Conservation (phyloP, 2,797 vertebrate species). For the Sarcophilus harrisii region DNA sequence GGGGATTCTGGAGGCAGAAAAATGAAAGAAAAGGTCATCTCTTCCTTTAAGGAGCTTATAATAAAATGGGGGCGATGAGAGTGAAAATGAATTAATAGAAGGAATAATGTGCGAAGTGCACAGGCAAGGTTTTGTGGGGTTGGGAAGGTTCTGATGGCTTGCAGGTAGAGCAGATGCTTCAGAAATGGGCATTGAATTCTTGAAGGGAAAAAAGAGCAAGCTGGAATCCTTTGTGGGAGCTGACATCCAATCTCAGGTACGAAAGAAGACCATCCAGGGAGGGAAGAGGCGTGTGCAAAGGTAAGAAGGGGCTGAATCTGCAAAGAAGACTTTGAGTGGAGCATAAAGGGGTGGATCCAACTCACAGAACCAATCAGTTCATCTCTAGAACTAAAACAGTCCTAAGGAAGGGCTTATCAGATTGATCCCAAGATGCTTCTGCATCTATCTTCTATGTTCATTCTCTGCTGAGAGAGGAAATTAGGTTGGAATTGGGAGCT, state of each 20-base stretch:
- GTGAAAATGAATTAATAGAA: neutral
- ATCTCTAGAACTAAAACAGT: neutral
- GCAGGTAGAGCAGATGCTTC: neutral
- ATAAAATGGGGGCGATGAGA: neutral
- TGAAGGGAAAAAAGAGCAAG: neutral
- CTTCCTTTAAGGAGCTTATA: neutral
- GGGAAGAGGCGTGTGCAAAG: neutral
- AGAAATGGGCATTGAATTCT: neutral
- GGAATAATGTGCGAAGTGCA: accelerated
- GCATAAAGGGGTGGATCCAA: neutral
- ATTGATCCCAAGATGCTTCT: neutral
- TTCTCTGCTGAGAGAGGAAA: neutral
- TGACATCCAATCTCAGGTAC: neutral
- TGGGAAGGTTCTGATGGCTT: neutral
- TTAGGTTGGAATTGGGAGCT: neutral
- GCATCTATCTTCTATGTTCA: neutral
- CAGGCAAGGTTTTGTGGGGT: neutral
- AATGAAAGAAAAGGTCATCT: neutral
- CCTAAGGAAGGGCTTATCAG: neutral
- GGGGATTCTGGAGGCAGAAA: neutral
- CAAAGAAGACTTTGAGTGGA: neutral
- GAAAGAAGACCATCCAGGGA: neutral
- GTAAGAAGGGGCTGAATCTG: neutral
- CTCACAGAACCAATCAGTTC: neutral
- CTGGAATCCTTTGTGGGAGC: neutral